These are phyloP conservation scores for Gymnocheta viridis DNA, from an alignment of 2,888 invertebrate species.

Conservation along the genomic window DNA sequence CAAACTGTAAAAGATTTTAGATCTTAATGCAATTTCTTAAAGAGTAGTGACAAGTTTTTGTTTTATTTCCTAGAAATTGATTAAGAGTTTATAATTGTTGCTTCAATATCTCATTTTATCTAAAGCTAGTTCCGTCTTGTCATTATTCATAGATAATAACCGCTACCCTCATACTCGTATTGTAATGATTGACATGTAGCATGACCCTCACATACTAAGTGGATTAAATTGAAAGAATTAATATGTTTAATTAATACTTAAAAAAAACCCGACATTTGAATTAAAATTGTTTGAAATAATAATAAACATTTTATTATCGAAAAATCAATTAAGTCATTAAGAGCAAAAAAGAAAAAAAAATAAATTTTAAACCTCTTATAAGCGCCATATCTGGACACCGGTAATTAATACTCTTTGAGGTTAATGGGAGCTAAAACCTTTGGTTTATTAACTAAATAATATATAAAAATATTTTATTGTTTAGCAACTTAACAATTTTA, in stretches of 20 bases:
- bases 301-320: conserved; percentile 1
- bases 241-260: conserved; percentile 31
- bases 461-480: conserved; percentile 26
- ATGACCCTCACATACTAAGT: conserved; percentile 29
- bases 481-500: conserved; percentile 46
- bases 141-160: neutral
- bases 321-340: conserved; percentile 15
- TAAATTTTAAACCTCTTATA: conserved; percentile 38
- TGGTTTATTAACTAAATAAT: neutral
- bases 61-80: neutral
- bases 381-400: conserved; percentile 22
- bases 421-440: conserved; percentile 50
- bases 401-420: conserved; percentile 54
- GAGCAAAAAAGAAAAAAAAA: conserved; percentile 12
- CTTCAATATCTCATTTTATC: neutral
- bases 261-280: conserved; percentile 31
- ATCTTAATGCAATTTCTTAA: no score
- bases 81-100: neutral
- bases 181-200: neutral
- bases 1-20: no score
- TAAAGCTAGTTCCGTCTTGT: neutral
- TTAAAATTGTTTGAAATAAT: conserved; percentile 23
- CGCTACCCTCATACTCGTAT: neutral
- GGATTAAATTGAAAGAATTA: conserved; percentile 22
- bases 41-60: no score